A percentile compares a stretch with the other conserved stretches of the same genome.
Evolutionary conservation across 2,113 vertebrate genomes (phyloP).

Genomic region (Lota lota): DNA sequence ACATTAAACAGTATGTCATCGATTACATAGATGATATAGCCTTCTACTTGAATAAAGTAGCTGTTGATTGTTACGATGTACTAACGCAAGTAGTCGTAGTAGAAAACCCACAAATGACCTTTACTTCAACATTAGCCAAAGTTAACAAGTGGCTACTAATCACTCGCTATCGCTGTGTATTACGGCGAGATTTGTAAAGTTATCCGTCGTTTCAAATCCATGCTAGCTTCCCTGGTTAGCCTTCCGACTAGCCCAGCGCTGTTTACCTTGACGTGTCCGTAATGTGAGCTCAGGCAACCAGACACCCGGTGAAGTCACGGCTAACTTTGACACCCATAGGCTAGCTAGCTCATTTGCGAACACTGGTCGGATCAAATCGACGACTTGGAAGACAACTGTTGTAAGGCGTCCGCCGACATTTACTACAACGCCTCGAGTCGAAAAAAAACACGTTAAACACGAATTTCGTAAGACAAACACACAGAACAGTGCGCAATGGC

Average conservation of each 20-base stretch:
- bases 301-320: constrained; percentile 60
- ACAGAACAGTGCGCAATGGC: constrained; percentile 28
- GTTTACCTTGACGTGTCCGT: constrained; percentile 75
- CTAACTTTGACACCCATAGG: constrained; percentile 63
- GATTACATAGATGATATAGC: too few species aligned
- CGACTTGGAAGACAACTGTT: constrained; percentile 4
- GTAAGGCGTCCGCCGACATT: not conserved
- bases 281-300: constrained; percentile 60
- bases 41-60: too few species aligned
- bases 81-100: too few species aligned
- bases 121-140: constrained; percentile 12
- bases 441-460: not conserved
- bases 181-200: too few species aligned
- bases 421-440: not conserved
- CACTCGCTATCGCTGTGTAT: not conserved
- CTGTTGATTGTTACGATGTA: too few species aligned
- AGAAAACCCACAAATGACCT: constrained; percentile 6
- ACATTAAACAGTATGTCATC: too few species aligned
- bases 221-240: not conserved
- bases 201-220: too few species aligned
- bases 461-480: constrained; percentile 4
- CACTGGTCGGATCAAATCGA: constrained; percentile 12
- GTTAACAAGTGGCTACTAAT: not conserved
- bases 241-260: not conserved
- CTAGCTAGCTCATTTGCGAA: constrained; percentile 40